Evolutionary conservation across 53 echinoderm and acorn worm genomes (phyloP), one percentile per base, ranked within the genome.

Genomic region (Echinarachnius parma): DNA sequence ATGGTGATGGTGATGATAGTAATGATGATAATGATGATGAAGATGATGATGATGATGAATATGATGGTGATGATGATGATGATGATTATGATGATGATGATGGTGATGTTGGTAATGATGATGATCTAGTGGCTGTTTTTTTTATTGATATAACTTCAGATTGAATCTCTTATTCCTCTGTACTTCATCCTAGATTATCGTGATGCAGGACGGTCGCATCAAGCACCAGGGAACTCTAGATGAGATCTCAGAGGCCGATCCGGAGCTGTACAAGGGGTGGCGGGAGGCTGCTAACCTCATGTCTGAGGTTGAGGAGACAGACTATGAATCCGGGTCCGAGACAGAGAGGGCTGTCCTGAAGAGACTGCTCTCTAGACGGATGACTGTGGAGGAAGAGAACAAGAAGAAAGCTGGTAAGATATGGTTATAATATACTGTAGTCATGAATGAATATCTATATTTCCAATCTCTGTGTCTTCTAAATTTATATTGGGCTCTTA

Each of bases 161-260:
- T n/a, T n/a, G n/a, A n/a, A n/a, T n/a, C n/a, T n/a, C n/a, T n/a
- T n/a, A n/a, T n/a, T n/a, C n/a, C n/a, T n/a, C n/a, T n/a, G n/a
- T n/a, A n/a, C n/a, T n/a, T n/a, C n/a, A n/a, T n/a, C n/a, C n/a
- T 33, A 94, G 95, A 81, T 94, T 32, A 20, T 95, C 10, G 96
- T 91, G 44, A 91, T 98, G 84, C 79, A 98, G 47, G 82, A 86
- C 48, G 91, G 98, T 26, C 57, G 39, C 31, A 66, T 98, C 9
- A 53, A 79, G 53, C 91, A 87, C 48, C 91, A 91, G 27, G 98
- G 98, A 21, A 85, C 85, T 1, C 48, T 87, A 49, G 84, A 88
- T n/a, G 86, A 91, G 27, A 92, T 98, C 32, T 55, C 65, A 8
- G 81, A 75, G 2, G 86, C 80, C 20, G 82, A 98, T 26, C 83